phyloP scores from a whole-genome alignment of 2,888 invertebrate genomes.

The Erannis defoliaria region DNA sequence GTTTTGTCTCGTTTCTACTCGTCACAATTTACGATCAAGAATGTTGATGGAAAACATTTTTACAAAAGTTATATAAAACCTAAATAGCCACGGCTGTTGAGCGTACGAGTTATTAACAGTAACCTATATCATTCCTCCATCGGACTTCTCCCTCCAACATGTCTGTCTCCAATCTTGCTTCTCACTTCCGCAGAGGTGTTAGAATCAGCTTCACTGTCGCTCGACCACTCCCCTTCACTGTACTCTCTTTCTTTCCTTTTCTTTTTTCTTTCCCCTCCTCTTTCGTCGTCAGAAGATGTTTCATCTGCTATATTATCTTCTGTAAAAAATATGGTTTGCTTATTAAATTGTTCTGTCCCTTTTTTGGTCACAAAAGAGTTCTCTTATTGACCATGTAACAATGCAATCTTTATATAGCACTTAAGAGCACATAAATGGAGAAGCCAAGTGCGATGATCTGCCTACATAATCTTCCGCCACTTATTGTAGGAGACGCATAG shows the following conservation, averaged over 20 bases:
- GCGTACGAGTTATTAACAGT: no score
- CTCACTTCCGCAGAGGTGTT: conserved; percentile 43
- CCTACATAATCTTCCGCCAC: no score
- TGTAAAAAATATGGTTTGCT: neutral
- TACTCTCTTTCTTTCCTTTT: conserved; percentile 66
- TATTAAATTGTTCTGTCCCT: no score
- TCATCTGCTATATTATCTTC: conserved; percentile 41
- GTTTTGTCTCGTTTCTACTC: no score
- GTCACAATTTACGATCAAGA: neutral
- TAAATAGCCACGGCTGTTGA: no score
- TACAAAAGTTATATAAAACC: no score
- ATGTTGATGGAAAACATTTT: neutral
- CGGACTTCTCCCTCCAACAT: neutral
- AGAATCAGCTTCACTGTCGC: conserved; percentile 73
- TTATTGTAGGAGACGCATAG: no score
- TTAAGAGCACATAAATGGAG: no score
- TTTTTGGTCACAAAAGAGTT: no score
- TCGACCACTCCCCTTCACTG: conserved; percentile 83
- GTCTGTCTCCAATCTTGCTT: conserved; percentile 9
- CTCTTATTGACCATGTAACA: no score
- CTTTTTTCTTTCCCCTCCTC: conserved; percentile 41
- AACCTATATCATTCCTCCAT: conserved; percentile 10
- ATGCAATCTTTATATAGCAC: no score
- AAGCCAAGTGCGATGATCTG: no score
- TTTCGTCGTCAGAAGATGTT: conserved; percentile 58